Base-by-base conservation (phyloP, 64 coral and sea anemone genomes). In the Montipora efflorescens region DNA sequence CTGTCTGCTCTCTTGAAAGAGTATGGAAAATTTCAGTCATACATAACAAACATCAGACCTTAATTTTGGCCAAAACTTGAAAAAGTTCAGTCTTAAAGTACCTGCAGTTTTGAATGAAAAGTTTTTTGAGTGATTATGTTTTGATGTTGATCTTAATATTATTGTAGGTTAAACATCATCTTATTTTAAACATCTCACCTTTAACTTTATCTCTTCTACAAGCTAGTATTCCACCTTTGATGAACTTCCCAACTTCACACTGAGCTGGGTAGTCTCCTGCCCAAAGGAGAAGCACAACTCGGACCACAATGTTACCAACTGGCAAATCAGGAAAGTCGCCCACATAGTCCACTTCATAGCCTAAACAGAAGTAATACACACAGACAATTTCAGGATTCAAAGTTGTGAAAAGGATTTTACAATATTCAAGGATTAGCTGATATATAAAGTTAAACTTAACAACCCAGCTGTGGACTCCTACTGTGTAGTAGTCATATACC, bases 241-340 rank as follows among this genome's bases (percentile, higher is more conserved):
- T 48, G 36, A 87, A 87, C 52, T 87, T 87, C 1, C 84, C 84
- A 52, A 75, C 73, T 75, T 87, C 84, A 87, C 84, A 52, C 18
- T 74, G 69, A 12, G 84, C 84, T 55, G 69, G 84, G 47, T 87
- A 87, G 53, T 87, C 84, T 20, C 84, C 84, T 50, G 84, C 75
- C 69, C 69, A 87, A 23, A 49, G 73, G 9, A 87, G 46, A 52
- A 87, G 68, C 19, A 87, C 14, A 48, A 48, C 12, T 4, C 14
- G 75, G 14, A 78, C 75, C 44, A 47, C 43, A 48, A 78, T 49
- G 5, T 48, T 7, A 16, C 75, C 46, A 9, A 47, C 7, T 18
- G 3, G 10, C 10, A 78, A 28, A 16, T 49, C 46, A 78, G 75
- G 75, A 18, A 78, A 78, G 8, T 78, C 45, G 1, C 75, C 75